Evolutionary conservation across 1,140 invertebrate species (phyloP).

Genomic region (Aethina tumida): DNA sequence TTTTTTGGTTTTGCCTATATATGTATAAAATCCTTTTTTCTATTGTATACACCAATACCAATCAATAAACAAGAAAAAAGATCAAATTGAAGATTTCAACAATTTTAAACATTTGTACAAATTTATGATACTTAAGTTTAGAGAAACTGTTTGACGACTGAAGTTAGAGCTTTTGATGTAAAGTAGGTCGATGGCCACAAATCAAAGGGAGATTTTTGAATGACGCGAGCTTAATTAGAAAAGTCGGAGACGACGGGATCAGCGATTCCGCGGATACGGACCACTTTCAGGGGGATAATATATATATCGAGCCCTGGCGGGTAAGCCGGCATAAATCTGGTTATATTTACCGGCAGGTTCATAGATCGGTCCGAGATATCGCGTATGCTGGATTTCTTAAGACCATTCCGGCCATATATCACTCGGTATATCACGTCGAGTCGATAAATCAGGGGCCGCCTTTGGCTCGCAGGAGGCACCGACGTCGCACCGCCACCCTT

Average conservation of each 20-base stretch:
- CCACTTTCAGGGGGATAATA: constrained; percentile 9
- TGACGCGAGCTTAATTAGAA: constrained; percentile 26
- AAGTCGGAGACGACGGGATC: constrained; percentile 18
- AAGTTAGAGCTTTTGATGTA: too few relatives aligned
- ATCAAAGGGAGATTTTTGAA: constrained; percentile 27
- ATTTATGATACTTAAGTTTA: too few relatives aligned
- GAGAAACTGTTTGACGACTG: too few relatives aligned
- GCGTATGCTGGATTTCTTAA: constrained; percentile 31
- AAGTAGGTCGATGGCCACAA: too few relatives aligned
- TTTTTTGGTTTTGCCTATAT: too few relatives aligned
- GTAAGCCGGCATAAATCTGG: constrained; percentile 29
- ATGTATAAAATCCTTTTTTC: too few relatives aligned
- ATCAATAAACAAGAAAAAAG: too few relatives aligned
- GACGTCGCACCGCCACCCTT: constrained; percentile 14
- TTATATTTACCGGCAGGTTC: constrained; percentile 31
- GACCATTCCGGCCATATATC: constrained; percentile 27
- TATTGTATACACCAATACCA: too few relatives aligned
- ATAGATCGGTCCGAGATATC: constrained; percentile 32
- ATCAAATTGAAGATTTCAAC: too few relatives aligned
- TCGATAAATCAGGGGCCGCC: constrained; percentile 28
- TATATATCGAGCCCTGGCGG: constrained; percentile 11
- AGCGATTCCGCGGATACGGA: too few relatives aligned
- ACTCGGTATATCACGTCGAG: constrained; percentile 29
- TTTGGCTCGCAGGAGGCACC: constrained; percentile 25
- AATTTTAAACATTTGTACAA: too few relatives aligned